A percentile compares a stretch with the other conserved stretches of the same genome.
These are phyloP conservation scores for western clawed frog (Xenopus tropicalis) DNA, from an alignment of 2,113 vertebrate genomes.

Conservation along the genomic window UCB_Xtro_10.0 CM004446.2:12579001-12579500, in stretches of 20 bases:
- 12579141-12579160: background rate
- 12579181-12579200: background rate
- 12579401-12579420: constrained; percentile 18
- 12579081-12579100: too few relatives aligned
- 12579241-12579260: constrained; percentile 31
- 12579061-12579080: too few relatives aligned
- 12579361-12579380: constrained; percentile 19
- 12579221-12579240: background rate
- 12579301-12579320: background rate
- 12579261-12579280: background rate
- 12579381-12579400: constrained; percentile 3
- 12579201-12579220: background rate
- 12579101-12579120: too few relatives aligned
- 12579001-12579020: too few relatives aligned
- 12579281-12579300: background rate
- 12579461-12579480: background rate
- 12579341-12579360: constrained; percentile 3
- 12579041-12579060: too few relatives aligned
- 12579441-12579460: constrained; percentile 24
- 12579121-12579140: too few relatives aligned
- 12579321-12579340: background rate
- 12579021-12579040: too few relatives aligned
- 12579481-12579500: background rate
- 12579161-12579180: background rate
- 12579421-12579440: constrained; percentile 24